Evolutionary conservation across 2,888 invertebrate genomes (phyloP).

Genomic region (Opisthograptis luteolata): DNA sequence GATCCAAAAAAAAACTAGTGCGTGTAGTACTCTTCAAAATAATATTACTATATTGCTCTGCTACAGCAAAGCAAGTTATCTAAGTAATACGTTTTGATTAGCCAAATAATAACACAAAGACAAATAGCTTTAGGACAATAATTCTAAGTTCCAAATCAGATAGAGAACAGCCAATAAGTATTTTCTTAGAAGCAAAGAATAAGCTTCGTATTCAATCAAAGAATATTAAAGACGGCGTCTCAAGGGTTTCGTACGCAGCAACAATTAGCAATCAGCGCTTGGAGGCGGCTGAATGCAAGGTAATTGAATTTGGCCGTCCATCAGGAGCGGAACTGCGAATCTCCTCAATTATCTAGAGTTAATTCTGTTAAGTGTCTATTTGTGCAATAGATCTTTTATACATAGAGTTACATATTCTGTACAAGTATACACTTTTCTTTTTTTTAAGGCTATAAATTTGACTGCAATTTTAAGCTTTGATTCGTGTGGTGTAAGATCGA

Average conservation of each 20-base stretch:
- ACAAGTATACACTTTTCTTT: neutral
- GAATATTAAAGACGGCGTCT: constrained; percentile 20
- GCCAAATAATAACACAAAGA: neutral
- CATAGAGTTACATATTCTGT: neutral
- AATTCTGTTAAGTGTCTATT: constrained; percentile 29
- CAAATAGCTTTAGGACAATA: neutral
- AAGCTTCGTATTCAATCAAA: constrained; percentile 6
- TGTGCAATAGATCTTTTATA: constrained; percentile 18
- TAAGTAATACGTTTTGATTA: no score
- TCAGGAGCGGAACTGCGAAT: constrained; percentile 29
- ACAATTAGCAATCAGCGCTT: constrained; percentile 38
- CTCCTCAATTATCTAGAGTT: constrained; percentile 33
- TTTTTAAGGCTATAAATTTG: neutral
- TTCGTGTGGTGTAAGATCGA: neutral
- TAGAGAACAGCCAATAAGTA: neutral
- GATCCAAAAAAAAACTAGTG: no score
- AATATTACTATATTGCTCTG: no score
- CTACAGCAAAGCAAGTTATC: no score
- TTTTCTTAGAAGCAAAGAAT: constrained; percentile 15
- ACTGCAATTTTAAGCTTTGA: neutral
- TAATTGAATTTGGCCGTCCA: constrained; percentile 38
- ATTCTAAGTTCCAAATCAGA: neutral
- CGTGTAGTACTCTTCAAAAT: no score
- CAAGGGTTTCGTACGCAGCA: constrained; percentile 30
- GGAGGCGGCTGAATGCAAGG: constrained; percentile 34